A percentile compares a stretch with the other conserved stretches of the same genome.
These are phyloP conservation scores for Microtus ochrogaster DNA, from an alignment of 2,113 vertebrate genomes.

Conservation along the genomic window DNA sequence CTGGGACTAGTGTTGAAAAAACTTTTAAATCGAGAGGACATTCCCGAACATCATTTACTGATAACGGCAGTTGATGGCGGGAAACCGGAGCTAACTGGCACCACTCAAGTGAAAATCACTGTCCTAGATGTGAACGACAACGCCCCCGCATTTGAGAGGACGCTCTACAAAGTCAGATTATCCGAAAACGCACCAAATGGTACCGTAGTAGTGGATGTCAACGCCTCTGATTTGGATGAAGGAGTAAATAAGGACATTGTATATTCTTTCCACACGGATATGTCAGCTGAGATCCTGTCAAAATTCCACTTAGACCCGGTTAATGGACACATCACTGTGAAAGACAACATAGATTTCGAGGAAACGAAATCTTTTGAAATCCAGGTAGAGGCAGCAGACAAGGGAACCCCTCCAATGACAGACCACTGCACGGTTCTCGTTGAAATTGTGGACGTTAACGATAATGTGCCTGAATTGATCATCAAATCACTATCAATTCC, in stretches of 20 bases:
- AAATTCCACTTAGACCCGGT: slow-evolving; percentile 84
- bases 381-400: slow-evolving; percentile 88
- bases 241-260: slow-evolving; percentile 75
- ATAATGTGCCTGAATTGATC: slow-evolving; percentile 90
- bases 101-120: slow-evolving; percentile 76
- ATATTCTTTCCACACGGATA: slow-evolving; percentile 68
- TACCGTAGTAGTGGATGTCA: slow-evolving; percentile 82
- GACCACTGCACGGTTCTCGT: slow-evolving; percentile 89
- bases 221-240: slow-evolving; percentile 78
- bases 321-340: slow-evolving; percentile 86
- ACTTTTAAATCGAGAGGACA: slow-evolving; percentile 81
- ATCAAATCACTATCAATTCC: slow-evolving; percentile 88
- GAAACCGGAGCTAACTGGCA: slow-evolving; percentile 82
- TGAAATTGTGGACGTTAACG: slow-evolving; percentile 90
- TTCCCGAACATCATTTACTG: slow-evolving; percentile 71
- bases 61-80: slow-evolving; percentile 85
- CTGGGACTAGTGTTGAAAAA: slow-evolving; percentile 82
- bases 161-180: slow-evolving; percentile 83
- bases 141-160: slow-evolving; percentile 81
- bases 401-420: slow-evolving; percentile 84
- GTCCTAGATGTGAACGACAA: slow-evolving; percentile 84
- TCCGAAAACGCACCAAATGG: slow-evolving; percentile 84
- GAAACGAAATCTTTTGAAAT: slow-evolving; percentile 88
- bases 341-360: slow-evolving; percentile 88
- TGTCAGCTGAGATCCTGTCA: slow-evolving; percentile 72